phyloP scores from a whole-genome alignment of 2,113 vertebrate genomes.

The Semicossyphus pulcher region DNA sequence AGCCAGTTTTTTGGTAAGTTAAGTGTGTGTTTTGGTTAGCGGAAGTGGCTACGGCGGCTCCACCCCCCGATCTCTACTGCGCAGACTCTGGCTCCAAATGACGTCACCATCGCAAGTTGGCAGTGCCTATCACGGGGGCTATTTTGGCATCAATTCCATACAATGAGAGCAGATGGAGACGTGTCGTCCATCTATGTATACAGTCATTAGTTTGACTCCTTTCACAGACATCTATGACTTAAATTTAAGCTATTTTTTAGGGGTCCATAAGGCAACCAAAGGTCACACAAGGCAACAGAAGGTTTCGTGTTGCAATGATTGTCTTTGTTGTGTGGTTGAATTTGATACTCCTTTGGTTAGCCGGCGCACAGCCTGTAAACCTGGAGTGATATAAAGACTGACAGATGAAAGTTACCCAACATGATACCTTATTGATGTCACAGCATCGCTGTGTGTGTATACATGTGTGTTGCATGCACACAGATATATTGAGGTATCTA shows the following conservation, averaged over 20 bases:
- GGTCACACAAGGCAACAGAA: conserved; percentile 12
- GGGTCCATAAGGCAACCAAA: neutral
- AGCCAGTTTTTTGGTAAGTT: no score
- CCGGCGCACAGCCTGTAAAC: conserved; percentile 27
- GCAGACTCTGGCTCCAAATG: no score
- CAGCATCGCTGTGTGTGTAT: neutral
- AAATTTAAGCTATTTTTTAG: conserved; percentile 9
- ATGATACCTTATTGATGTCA: conserved; percentile 65
- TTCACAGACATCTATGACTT: neutral
- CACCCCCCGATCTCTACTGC: no score
- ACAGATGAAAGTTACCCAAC: conserved; percentile 80
- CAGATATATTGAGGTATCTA: neutral
- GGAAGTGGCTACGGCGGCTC: no score
- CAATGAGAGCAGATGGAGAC: no score
- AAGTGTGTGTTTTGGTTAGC: no score
- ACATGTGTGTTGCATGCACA: neutral
- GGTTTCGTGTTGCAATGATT: conserved; percentile 46
- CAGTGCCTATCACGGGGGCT: no score
- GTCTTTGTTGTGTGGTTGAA: conserved; percentile 36
- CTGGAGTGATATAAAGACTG: conserved; percentile 71
- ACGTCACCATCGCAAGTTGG: no score
- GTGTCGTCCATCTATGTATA: no score
- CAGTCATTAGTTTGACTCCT: no score
- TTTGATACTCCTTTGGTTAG: conserved; percentile 34
- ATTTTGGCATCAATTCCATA: no score